A percentile compares a stretch with the other conserved stretches of the same genome.
Evolutionary conservation across 2,113 vertebrate species (phyloP).

Genomic region (Promerops cafer): DNA sequence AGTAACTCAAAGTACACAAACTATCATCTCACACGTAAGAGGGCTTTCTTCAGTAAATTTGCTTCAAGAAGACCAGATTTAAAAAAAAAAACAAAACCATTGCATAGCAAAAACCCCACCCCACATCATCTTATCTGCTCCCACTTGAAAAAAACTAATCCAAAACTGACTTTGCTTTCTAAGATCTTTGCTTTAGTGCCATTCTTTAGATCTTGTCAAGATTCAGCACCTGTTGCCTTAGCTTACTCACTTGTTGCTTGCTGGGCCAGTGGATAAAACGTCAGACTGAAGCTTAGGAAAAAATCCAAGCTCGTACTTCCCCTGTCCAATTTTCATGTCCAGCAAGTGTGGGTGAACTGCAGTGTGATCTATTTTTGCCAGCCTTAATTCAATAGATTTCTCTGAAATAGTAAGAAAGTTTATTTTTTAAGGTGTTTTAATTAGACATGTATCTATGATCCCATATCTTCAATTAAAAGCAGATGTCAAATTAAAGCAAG

Average conservation of each 20-base stretch:
- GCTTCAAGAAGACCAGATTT: not conserved
- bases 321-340: conserved; percentile 99
- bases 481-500: not conserved
- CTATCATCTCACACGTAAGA: not conserved
- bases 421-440: not conserved
- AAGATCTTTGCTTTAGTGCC: not conserved
- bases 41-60: not conserved
- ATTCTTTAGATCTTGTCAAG: not conserved
- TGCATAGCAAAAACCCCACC: not conserved
- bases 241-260: conserved; percentile 90
- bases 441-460: not conserved
- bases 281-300: conserved; percentile 94
- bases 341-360: conserved; percentile 94
- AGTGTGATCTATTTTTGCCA: conserved; percentile 96
- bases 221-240: not conserved
- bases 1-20: not conserved
- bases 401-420: conserved; percentile 71
- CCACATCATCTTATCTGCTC: not conserved
- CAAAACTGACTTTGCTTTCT: not conserved
- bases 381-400: conserved; percentile 91
- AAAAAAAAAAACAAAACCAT: not conserved
- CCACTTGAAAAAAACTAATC: not conserved
- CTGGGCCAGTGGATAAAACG: conserved; percentile 91
- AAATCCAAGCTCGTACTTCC: conserved; percentile 95
- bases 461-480: not conserved